These are phyloP conservation scores for Dromaius novaehollandiae DNA, from an alignment of 2,113 vertebrate genomes.

Conservation along the genomic window DNA sequence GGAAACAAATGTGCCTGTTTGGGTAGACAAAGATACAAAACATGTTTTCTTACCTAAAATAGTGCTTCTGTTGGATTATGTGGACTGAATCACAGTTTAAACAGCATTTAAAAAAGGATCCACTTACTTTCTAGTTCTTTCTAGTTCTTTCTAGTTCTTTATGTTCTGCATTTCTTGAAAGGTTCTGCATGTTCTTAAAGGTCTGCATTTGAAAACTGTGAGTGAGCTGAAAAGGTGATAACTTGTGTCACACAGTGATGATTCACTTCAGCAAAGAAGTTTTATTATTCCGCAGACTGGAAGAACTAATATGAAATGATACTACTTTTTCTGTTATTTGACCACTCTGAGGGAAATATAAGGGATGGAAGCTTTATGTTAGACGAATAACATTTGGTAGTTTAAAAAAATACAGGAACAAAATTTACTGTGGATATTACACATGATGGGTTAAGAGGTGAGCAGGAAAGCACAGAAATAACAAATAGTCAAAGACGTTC, in stretches of 20 bases:
- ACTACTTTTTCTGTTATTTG: neutral
- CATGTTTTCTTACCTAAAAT: neutral
- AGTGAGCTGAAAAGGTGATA: neutral
- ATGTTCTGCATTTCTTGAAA: no score
- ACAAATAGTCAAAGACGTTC: neutral
- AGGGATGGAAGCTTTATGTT: neutral
- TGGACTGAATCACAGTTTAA: neutral
- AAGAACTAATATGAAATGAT: neutral
- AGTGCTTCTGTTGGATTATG: neutral
- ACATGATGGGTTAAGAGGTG: neutral
- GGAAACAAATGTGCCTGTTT: neutral
- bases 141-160: no score
- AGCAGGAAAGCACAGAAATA: neutral
- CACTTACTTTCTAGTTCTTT: neutral
- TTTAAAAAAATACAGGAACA: neutral
- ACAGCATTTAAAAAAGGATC: neutral
- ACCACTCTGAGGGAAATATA: neutral
- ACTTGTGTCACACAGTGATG: neutral
- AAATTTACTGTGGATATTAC: neutral
- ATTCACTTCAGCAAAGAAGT: neutral
- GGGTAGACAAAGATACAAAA: neutral
- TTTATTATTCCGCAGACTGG: neutral
- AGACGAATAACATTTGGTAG: neutral
- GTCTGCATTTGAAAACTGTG: neutral
- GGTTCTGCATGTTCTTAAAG: no score